Percentiles rank a stretch among this genome's conserved stretches.
phyloP scores from a whole-genome alignment of 2,113 vertebrate genomes.

The Aythya baeri region DNA sequence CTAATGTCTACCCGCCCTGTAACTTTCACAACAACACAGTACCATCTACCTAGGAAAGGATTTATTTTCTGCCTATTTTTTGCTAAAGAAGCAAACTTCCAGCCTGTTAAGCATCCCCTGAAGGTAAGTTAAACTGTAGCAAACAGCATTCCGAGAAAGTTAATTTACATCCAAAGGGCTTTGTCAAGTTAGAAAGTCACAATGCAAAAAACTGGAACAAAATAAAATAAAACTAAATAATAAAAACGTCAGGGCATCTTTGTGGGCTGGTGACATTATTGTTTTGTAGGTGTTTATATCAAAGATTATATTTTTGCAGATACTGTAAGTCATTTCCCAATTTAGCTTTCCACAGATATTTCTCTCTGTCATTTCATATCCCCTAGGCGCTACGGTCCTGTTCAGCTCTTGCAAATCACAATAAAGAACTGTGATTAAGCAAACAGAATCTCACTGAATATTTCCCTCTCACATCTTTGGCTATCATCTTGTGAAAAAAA shows the following conservation, averaged over 20 bases:
- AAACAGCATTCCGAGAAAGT: background rate
- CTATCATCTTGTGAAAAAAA: background rate
- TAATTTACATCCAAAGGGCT: background rate
- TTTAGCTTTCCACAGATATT: background rate
- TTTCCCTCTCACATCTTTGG: background rate
- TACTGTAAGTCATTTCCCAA: background rate
- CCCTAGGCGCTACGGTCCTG: background rate
- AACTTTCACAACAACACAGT: background rate
- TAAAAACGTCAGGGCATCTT: background rate
- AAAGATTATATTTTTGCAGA: background rate
- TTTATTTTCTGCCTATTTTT: background rate
- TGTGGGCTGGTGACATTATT: background rate
- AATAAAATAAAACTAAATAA: background rate
- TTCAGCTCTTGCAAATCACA: background rate
- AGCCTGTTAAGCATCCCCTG: background rate
- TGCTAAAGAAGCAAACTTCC: background rate
- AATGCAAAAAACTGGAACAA: background rate
- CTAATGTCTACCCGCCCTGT: background rate
- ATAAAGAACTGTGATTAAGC: background rate
- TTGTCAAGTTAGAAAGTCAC: background rate
- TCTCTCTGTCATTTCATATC: background rate
- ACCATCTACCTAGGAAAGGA: background rate
- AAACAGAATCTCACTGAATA: background rate
- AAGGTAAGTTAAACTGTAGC: background rate
- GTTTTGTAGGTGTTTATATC: background rate